A percentile compares a stretch with the other conserved stretches of the same genome.
phyloP scores from a whole-genome alignment of 2,888 invertebrate species.

The Lamellibrachia satsuma region DNA sequence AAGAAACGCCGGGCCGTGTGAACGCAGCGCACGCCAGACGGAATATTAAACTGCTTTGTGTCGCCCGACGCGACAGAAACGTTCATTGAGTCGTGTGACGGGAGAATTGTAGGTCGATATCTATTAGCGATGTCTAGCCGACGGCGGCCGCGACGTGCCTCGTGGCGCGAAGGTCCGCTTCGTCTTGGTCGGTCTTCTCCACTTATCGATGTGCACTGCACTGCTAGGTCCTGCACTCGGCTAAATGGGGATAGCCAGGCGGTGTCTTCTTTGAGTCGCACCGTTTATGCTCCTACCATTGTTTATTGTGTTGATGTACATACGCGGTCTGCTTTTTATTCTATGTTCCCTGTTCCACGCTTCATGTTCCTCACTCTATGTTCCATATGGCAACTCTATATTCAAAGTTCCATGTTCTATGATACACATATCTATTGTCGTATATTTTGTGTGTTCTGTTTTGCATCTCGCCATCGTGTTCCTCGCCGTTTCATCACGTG shows the following conservation, averaged over 20 bases:
- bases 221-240: background rate
- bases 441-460: background rate
- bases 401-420: background rate
- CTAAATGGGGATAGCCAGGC: background rate
- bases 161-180: background rate
- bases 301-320: background rate
- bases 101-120: background rate
- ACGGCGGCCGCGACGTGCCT: background rate
- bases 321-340: no score
- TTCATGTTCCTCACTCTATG: no score
- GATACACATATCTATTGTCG: background rate
- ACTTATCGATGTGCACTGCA: background rate
- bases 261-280: background rate
- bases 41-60: slow-evolving; percentile 13
- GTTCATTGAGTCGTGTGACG: background rate
- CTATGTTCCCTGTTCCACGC: no score
- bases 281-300: background rate
- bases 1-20: background rate
- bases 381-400: no score
- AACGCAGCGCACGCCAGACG: background rate
- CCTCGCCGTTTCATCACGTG: no score
- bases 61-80: background rate
- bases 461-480: background rate
- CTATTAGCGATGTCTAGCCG: slow-evolving; percentile 4
- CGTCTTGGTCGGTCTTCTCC: background rate